Evolutionary conservation across 2,113 vertebrate species (phyloP).

Genomic region (Myiagra hebetior): DNA sequence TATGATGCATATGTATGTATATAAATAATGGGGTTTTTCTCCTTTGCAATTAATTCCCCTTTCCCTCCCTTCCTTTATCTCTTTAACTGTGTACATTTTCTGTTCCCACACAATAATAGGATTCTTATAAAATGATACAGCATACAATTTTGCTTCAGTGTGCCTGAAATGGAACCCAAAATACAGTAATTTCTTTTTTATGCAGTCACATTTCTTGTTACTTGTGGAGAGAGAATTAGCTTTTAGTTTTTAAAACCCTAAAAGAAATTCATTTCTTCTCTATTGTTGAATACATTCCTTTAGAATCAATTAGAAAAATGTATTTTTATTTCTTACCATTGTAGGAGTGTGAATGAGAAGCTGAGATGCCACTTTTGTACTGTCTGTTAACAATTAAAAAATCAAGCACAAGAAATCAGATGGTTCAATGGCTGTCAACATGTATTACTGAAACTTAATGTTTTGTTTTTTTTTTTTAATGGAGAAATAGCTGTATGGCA

Average conservation of each 20-base stretch:
- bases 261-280: background rate
- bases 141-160: background rate
- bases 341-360: background rate
- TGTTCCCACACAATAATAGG: background rate
- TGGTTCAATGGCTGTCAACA: background rate
- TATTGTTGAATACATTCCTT: background rate
- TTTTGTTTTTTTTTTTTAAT: background rate
- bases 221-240: background rate
- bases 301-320: background rate
- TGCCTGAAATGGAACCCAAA: background rate
- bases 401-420: background rate
- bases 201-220: background rate
- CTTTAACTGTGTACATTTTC: background rate
- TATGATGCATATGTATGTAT: background rate
- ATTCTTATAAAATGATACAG: background rate
- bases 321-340: background rate
- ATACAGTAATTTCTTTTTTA: background rate
- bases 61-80: background rate
- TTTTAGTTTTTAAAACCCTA: background rate
- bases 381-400: background rate
- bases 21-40: background rate
- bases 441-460: background rate
- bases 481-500: background rate
- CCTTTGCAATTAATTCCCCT: background rate
- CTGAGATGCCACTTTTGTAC: background rate